Evolutionary conservation across 1,140 invertebrate species (phyloP), one percentile per base, ranked within the genome.

Genomic region (Drosophila ogumai): DNA sequence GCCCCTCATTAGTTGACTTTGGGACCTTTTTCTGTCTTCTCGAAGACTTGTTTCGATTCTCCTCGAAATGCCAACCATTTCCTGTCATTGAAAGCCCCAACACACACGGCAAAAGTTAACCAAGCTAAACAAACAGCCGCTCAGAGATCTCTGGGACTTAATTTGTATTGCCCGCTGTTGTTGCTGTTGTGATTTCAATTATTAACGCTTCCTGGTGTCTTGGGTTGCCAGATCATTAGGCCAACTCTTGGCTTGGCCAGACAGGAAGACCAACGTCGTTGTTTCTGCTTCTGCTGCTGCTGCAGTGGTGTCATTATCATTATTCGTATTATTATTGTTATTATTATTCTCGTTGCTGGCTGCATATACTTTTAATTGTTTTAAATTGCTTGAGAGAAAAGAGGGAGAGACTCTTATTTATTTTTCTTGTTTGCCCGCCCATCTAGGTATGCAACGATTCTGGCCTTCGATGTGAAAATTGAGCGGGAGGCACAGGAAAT

Each of bases 381-480:
- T 68, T 77, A 59, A 80, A 78, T 78, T 71, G 43, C 61, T 12
- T 6, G 6, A 28, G 25, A 6, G 25, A 28, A 28, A 28, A 28
- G 25, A 28, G 25, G 25, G 25, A 6, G 25, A 28, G 47, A 0
- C 8, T 28, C 28, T 17, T 43, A 15, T 57, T 15, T 50, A 36
- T 40, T 54, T 52, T 28, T 58, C 22, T 54, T 38, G 57, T 60
- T 46, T n/a, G 13, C 5, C 10, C 19, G 3, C n/a, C 59, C 69
- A 57, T 46, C 59, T 28, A 98, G 97, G 93, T 99, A 97, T 93
- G 99, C 99, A 28, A 98, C 98, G 32, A 99, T 99, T 92, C 94
- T 99, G 67, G 99, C 99, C 0, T 99, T 99, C 93, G 99, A 99
- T 94, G 99, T 99, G 1, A 99, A 99, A 94, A 96, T 99, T 32